A percentile compares a stretch with the other conserved stretches of the same genome.
Evolutionary conservation across 1,140 invertebrate genomes (phyloP).

Genomic region (Ericerus pela): DNA sequence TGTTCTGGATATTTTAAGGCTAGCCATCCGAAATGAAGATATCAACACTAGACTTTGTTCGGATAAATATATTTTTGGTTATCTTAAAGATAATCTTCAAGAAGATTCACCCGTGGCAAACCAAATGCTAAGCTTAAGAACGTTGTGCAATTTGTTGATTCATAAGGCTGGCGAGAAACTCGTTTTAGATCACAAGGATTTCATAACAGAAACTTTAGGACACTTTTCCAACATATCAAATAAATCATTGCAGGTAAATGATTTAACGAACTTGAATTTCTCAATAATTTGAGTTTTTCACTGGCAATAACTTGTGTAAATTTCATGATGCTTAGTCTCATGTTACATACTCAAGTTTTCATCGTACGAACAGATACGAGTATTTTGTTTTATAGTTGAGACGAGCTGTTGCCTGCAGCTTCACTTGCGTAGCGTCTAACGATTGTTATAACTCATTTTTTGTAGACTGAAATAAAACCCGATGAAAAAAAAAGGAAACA

Average conservation of each 20-base stretch:
- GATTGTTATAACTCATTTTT: too few relatives aligned
- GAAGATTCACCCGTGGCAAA: conserved; percentile 45
- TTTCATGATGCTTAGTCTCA: too few relatives aligned
- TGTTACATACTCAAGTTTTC: too few relatives aligned
- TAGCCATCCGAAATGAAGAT: conserved; percentile 50
- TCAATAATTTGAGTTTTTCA: background rate
- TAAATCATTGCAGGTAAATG: conserved; percentile 37
- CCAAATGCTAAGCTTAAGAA: conserved; percentile 58
- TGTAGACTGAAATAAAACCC: too few relatives aligned
- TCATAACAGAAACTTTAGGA: conserved; percentile 39
- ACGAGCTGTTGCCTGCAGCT: background rate
- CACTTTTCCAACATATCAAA: conserved; percentile 28
- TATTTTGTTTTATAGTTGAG: background rate
- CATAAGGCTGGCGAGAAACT: conserved; percentile 45
- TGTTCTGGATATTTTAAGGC: conserved; percentile 63
- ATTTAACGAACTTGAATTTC: background rate
- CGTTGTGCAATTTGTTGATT: conserved; percentile 58
- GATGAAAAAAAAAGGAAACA: too few relatives aligned
- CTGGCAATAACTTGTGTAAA: too few relatives aligned
- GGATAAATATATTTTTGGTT: conserved; percentile 23
- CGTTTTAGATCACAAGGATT: conserved; percentile 38
- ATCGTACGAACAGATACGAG: too few relatives aligned
- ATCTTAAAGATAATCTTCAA: conserved; percentile 22
- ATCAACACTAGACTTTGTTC: conserved; percentile 42
- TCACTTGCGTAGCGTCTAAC: too few relatives aligned